These are phyloP conservation scores for Pampus argenteus DNA, from an alignment of 2,797 vertebrate genomes.

Conservation along the genomic window DNA sequence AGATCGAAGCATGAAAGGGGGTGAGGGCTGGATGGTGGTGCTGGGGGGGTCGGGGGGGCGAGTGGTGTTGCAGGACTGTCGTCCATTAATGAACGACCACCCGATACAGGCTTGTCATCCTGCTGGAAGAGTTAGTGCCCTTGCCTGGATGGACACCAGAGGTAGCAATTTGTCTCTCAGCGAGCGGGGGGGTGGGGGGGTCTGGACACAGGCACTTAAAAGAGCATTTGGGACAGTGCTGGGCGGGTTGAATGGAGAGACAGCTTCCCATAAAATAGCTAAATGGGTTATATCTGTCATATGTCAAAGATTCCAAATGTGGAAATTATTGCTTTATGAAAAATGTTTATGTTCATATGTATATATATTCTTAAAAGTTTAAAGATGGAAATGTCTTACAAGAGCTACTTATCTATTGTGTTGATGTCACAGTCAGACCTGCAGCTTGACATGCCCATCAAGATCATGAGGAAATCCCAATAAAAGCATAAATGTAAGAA, in stretches of 20 bases:
- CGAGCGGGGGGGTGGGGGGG: not conserved
- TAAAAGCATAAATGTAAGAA: no score
- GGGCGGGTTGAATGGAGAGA: slow-evolving; percentile 16
- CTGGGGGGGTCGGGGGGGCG: not conserved
- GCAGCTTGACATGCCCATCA: no score
- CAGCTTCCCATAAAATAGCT: slow-evolving; percentile 32
- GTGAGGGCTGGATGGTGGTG: not conserved
- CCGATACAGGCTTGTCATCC: slow-evolving; percentile 46
- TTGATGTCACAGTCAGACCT: no score
- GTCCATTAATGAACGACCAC: slow-evolving; percentile 45
- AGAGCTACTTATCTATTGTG: not conserved
- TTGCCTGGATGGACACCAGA: slow-evolving; percentile 40
- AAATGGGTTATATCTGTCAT: slow-evolving; percentile 39
- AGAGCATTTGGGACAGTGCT: slow-evolving; percentile 46
- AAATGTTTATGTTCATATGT: not conserved
- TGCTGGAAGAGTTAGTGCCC: slow-evolving; percentile 53
- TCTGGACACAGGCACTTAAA: slow-evolving; percentile 52
- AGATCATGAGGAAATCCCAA: no score
- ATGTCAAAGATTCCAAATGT: slow-evolving; percentile 11
- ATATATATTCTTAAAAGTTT: slow-evolving; percentile 1
- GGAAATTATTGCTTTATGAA: slow-evolving; percentile 2
- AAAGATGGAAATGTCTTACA: not conserved
- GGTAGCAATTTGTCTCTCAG: slow-evolving; percentile 45
- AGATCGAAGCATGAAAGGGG: slow-evolving; percentile 52
- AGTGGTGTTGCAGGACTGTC: slow-evolving; percentile 16